These are phyloP conservation scores for Ennomos quercinarius DNA, from an alignment of 2,888 invertebrate genomes.

Conservation along the genomic window DNA sequence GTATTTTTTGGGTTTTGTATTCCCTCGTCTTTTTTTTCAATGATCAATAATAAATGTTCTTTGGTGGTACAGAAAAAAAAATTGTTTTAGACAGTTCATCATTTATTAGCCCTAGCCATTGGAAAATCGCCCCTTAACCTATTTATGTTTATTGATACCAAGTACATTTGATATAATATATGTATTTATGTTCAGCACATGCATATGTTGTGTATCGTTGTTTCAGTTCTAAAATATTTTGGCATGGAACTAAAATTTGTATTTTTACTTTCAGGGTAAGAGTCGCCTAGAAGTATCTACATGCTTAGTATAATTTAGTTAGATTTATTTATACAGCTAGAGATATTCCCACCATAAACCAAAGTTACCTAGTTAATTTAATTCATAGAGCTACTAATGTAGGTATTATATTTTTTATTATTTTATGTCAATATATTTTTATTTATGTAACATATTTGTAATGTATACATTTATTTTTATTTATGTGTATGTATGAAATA, in stretches of 20 bases:
- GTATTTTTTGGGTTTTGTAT: no score
- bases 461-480: constrained; percentile 5
- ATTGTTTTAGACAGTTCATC: no score
- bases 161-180: constrained; percentile 1
- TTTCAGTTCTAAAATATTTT: constrained; percentile 16
- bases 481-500: constrained; percentile 8
- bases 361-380: constrained; percentile 23
- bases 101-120: no score
- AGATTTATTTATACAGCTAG: constrained; percentile 24
- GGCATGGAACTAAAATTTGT: constrained; percentile 32
- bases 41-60: no score
- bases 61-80: no score
- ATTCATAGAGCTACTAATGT: constrained; percentile 12
- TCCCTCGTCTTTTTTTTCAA: no score
- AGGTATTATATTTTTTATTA: constrained; percentile 1
- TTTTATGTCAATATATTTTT: constrained; percentile 2
- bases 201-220: background rate
- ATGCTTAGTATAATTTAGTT: constrained; percentile 21
- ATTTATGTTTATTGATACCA: no score
- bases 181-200: constrained; percentile 3
- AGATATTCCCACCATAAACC: constrained; percentile 34
- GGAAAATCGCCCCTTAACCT: no score
- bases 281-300: constrained; percentile 44
- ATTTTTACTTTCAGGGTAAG: constrained; percentile 63
- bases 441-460: background rate